Conservation (phyloP, 2,113 vertebrate species). For the Malurus melanocephalus region DNA sequence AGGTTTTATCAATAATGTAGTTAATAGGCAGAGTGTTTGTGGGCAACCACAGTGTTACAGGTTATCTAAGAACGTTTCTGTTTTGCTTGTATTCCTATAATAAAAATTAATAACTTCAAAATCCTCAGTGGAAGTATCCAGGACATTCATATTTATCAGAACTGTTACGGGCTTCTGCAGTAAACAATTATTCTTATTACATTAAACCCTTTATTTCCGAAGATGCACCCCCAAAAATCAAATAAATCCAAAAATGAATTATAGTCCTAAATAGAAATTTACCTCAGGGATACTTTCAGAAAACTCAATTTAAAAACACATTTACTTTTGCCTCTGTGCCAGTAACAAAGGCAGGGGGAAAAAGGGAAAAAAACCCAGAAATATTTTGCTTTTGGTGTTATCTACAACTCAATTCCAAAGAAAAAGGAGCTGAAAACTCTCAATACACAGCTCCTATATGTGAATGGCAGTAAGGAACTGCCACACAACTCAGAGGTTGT, state of each 20-base stretch:
- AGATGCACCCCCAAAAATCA: slow-evolving; percentile 1
- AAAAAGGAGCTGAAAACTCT: slow-evolving; percentile 38
- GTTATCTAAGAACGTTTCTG: slow-evolving; percentile 26
- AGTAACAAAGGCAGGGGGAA: slow-evolving; percentile 4
- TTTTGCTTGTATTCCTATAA: slow-evolving; percentile 30
- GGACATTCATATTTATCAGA: slow-evolving; percentile 39
- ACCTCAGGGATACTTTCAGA: slow-evolving; percentile 42
- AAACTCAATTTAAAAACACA: slow-evolving; percentile 51
- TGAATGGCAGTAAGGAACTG: neutral
- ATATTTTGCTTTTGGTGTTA: neutral
- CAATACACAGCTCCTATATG: neutral
- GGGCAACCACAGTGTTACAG: slow-evolving; percentile 33
- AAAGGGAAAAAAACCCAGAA: neutral
- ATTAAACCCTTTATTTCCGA: slow-evolving; percentile 55
- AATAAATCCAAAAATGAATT: slow-evolving; percentile 50
- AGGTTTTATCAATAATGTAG: slow-evolving; percentile 42
- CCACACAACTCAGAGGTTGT: slow-evolving; percentile 29
- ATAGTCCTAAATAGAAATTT: slow-evolving; percentile 32
- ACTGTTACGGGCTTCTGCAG: slow-evolving; percentile 30
- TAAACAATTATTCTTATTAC: slow-evolving; percentile 44
- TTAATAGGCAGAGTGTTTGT: slow-evolving; percentile 54
- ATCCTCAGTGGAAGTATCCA: slow-evolving; percentile 12
- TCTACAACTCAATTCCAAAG: slow-evolving; percentile 33
- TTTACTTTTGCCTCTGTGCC: slow-evolving; percentile 19
- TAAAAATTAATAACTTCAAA: slow-evolving; percentile 60